A percentile compares a stretch with the other conserved stretches of the same genome.
phyloP scores from a whole-genome alignment of 2,113 vertebrate genomes.

The Copsychus sechellarum region DNA sequence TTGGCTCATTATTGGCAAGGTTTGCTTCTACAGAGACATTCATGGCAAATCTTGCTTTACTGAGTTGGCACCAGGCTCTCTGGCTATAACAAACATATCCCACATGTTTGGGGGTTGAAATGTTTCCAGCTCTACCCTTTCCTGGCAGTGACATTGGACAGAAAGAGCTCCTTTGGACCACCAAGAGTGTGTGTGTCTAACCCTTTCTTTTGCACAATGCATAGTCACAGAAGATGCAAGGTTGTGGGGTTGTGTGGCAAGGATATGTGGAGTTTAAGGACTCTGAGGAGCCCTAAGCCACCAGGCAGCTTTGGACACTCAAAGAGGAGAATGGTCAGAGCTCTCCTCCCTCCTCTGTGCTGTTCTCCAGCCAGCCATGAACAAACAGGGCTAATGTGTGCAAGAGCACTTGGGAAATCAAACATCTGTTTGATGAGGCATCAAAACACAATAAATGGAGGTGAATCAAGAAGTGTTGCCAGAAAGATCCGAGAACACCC shows the following conservation, averaged over 20 bases:
- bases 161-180: background rate
- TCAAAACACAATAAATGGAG: background rate
- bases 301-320: background rate
- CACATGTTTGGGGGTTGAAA: background rate
- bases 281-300: background rate
- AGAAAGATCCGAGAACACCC: background rate
- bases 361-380: background rate
- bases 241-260: background rate
- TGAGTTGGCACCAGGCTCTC: background rate
- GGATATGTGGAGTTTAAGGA: background rate
- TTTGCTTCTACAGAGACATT: background rate
- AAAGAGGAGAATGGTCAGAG: background rate
- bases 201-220: background rate
- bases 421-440: background rate
- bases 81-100: background rate
- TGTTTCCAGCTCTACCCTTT: background rate
- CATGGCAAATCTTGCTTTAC: background rate
- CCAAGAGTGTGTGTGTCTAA: accelerated
- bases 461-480: background rate
- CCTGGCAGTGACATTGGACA: background rate
- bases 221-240: background rate
- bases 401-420: background rate
- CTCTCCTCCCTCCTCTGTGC: background rate
- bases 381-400: background rate
- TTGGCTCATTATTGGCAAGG: background rate